Evolutionary conservation across 2,888 invertebrate genomes (phyloP), one percentile per base, ranked within the genome.

Genomic region (Pseudoips prasinana): DNA sequence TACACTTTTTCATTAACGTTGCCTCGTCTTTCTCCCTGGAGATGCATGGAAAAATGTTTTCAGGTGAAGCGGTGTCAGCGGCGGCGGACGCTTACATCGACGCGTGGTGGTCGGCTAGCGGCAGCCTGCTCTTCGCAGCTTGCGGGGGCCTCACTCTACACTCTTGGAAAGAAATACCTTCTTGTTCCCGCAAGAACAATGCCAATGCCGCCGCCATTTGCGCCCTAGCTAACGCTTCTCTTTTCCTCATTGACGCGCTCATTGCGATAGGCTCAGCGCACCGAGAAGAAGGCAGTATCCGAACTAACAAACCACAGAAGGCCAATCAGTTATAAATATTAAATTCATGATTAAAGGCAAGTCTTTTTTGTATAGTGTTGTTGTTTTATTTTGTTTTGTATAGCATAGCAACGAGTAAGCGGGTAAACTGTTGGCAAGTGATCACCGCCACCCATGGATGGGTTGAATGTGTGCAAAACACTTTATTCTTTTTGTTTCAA

Each of bases 21-120:
- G n/a, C n/a, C n/a, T n/a, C n/a, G n/a, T n/a, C n/a, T n/a, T n/a
- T n/a, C n/a, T n/a, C n/a, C n/a, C n/a, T n/a, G n/a, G n/a, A n/a
- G n/a, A n/a, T n/a, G n/a, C n/a, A n/a, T n/a, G n/a, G n/a, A n/a
- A n/a, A n/a, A n/a, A n/a, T n/a, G n/a, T n/a, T n/a, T n/a, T n/a
- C 46, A 87, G 87, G 82, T 20, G 87, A 87, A 58, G 63, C 71
- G 36, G 76, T 88, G 33, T 84, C 85, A 25, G 79, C 80, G 44
- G 69, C 78, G 35, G 76, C 86, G 28, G 87, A 87, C 51, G 72
- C 82, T 22, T 86, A 83, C 57, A 61, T 87, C n/a, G 84, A 81
- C 51, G 78, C 79, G 30, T 85, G 83, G 83, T 88, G 86, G 87
- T 82, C 83, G 0, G 73, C 73, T 1, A 49, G 58, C 3, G 87